phyloP scores from a whole-genome alignment of 2,113 vertebrate species.

The Lepidothrix coronata region DNA sequence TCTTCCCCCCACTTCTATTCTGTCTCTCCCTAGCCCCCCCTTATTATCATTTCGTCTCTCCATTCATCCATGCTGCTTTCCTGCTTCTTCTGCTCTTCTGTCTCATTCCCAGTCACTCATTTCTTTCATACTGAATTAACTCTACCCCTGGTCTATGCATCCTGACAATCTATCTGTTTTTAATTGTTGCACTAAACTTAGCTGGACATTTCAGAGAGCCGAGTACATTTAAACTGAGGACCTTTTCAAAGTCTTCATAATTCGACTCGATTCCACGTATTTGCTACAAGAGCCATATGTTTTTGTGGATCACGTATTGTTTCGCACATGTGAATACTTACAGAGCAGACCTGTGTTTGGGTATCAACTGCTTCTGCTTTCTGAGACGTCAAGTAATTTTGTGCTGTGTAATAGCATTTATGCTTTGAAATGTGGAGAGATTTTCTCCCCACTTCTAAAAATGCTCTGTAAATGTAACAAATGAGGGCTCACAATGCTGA shows the following conservation, averaged over 20 bases:
- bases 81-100: conserved; percentile 3
- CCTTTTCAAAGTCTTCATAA: conserved; percentile 60
- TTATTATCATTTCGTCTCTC: not conserved
- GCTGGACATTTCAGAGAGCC: conserved; percentile 46
- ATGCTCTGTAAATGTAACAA: not conserved
- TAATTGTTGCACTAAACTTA: conserved; percentile 49
- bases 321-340: conserved; percentile 41
- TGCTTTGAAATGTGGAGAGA: not conserved
- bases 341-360: not conserved
- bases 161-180: conserved; percentile 59
- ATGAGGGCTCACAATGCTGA: not conserved
- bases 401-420: not conserved
- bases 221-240: conserved; percentile 28
- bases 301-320: conserved; percentile 33
- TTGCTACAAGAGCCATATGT: conserved; percentile 49
- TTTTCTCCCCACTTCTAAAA: not conserved
- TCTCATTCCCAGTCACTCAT: not conserved
- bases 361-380: conserved; percentile 10
- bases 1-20: not conserved
- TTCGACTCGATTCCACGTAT: conserved; percentile 50
- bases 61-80: not conserved
- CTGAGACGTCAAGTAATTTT: not conserved
- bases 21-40: not conserved
- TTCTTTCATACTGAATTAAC: conserved; percentile 53
- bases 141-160: not conserved